Percentiles rank a stretch among this genome's conserved stretches.
Evolutionary conservation across 2,797 vertebrate genomes (phyloP).

Genomic region (Hyperoplus immaculatus): DNA sequence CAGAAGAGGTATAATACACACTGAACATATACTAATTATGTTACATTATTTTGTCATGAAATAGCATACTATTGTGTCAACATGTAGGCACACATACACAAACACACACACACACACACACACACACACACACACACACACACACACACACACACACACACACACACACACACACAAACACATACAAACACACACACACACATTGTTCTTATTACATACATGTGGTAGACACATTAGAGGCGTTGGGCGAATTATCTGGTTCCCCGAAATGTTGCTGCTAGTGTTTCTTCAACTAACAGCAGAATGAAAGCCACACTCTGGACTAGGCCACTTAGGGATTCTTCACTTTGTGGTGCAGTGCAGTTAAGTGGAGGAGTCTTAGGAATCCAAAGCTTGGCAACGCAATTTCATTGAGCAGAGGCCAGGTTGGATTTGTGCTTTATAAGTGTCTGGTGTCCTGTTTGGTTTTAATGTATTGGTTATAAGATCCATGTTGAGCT

Average conservation of each 20-base stretch:
- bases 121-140: slow-evolving; percentile 30
- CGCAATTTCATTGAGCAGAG: slow-evolving; percentile 30
- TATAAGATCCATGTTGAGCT: slow-evolving; percentile 41
- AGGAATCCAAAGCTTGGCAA: slow-evolving; percentile 24
- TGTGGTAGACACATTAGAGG: slow-evolving; percentile 57
- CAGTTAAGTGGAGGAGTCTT: slow-evolving; percentile 22
- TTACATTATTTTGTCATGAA: background rate
- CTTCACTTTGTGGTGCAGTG: slow-evolving; percentile 45
- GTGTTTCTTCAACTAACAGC: slow-evolving; percentile 57
- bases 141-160: slow-evolving; percentile 32
- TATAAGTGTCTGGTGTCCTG: slow-evolving; percentile 27
- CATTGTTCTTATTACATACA: slow-evolving; percentile 60
- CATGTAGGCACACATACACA: slow-evolving; percentile 10
- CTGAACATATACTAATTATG: background rate
- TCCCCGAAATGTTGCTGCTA: slow-evolving; percentile 37
- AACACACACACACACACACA: slow-evolving; percentile 40
- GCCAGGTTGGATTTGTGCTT: slow-evolving; percentile 26
- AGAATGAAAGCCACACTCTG: slow-evolving; percentile 49
- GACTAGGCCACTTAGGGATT: slow-evolving; percentile 33
- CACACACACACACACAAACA: slow-evolving; percentile 32
- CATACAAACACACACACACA: slow-evolving; percentile 42
- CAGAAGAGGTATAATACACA: slow-evolving; percentile 90
- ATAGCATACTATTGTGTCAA: background rate
- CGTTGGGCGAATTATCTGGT: slow-evolving; percentile 15
- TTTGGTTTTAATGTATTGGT: slow-evolving; percentile 42